Percentiles rank a stretch among this genome's conserved stretches.
Evolutionary conservation across 2,797 vertebrate species (phyloP).

Genomic region (Takifugu rubripes): DNA sequence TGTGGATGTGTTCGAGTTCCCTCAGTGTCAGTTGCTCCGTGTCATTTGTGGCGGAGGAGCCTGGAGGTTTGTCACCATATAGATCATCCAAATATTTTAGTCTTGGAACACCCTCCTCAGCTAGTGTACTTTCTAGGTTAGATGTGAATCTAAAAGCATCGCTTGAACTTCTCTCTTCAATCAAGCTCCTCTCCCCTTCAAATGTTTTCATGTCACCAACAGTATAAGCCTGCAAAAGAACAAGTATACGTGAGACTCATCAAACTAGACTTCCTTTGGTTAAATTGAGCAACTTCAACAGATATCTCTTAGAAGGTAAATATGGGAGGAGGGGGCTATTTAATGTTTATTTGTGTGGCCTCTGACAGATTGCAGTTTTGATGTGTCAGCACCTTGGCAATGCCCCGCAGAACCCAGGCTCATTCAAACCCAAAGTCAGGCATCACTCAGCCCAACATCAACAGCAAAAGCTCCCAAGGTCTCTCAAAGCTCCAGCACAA

Average conservation of each 20-base stretch:
- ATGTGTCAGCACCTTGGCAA: conserved; percentile 63
- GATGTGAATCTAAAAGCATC: conserved; percentile 56
- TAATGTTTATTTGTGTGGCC: conserved; percentile 4
- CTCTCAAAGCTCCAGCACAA: conserved; percentile 56
- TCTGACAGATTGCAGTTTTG: conserved; percentile 5
- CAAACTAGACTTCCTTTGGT: conserved; percentile 51
- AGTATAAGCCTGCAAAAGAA: conserved; percentile 74
- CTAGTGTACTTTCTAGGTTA: conserved; percentile 52
- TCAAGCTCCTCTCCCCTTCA: conserved; percentile 69
- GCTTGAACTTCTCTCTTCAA: conserved; percentile 62
- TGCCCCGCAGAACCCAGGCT: conserved; percentile 51
- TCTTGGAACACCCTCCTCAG: conserved; percentile 40
- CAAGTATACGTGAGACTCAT: conserved; percentile 74
- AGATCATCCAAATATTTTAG: conserved; percentile 32
- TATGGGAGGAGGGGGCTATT: not conserved
- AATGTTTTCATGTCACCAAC: conserved; percentile 65
- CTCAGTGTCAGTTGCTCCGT: conserved; percentile 19
- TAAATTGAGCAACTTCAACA: conserved; percentile 34
- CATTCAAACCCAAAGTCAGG: conserved; percentile 59
- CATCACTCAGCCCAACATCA: conserved; percentile 35
- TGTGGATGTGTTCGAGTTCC: conserved; percentile 17
- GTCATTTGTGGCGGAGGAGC: conserved; percentile 18
- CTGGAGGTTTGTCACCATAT: conserved; percentile 23
- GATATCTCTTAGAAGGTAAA: conserved; percentile 10
- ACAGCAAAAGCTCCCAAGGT: conserved; percentile 29